A percentile compares a stretch with the other conserved stretches of the same genome.
Conservation (phyloP, 2,113 vertebrate species). For the Triplophysa rosa region DNA sequence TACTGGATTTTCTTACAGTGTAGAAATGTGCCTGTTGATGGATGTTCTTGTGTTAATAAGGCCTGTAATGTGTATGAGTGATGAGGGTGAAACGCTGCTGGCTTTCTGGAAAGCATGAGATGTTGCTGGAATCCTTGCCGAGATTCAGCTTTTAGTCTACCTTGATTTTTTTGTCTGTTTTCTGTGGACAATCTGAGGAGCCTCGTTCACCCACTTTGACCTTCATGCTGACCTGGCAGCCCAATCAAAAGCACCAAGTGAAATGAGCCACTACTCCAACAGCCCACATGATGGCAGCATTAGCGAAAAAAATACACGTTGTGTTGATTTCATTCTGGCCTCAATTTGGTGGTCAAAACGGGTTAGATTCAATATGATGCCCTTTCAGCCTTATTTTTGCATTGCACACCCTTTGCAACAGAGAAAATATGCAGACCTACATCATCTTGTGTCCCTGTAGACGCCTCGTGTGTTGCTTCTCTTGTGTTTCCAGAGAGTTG, state of each 20-base stretch:
- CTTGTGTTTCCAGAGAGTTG: too few species aligned
- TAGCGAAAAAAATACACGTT: background rate
- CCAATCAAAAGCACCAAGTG: background rate
- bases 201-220: background rate
- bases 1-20: too few species aligned
- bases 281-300: constrained; percentile 35
- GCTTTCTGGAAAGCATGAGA: constrained; percentile 69
- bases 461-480: background rate
- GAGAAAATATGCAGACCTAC: background rate
- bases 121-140: constrained; percentile 70
- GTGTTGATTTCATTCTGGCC: background rate
- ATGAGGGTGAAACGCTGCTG: constrained; percentile 49
- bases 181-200: background rate
- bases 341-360: background rate
- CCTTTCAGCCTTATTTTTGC: background rate
- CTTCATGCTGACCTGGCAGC: background rate
- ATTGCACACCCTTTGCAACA: background rate
- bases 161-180: background rate
- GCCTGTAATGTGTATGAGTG: background rate
- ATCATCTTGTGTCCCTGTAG: background rate
- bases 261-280: background rate
- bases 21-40: too few species aligned
- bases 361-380: too few species aligned
- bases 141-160: constrained; percentile 47
- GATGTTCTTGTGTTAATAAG: background rate